Evolutionary conservation across 2,113 vertebrate genomes (phyloP).

Genomic region (Centropus unirufus): DNA sequence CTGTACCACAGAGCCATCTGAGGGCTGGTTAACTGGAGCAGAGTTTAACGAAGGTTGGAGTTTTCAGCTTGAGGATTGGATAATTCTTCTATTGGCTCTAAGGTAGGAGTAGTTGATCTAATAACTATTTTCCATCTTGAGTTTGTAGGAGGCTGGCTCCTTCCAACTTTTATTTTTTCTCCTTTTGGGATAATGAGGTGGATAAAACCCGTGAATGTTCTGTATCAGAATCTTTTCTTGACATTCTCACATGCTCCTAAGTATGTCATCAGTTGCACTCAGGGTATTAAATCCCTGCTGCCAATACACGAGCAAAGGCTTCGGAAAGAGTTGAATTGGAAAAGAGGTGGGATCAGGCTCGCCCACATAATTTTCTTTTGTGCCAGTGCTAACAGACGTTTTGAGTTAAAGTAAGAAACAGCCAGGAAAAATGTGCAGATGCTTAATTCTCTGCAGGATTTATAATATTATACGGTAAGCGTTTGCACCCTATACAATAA

Average conservation of each 20-base stretch:
- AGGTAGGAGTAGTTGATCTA: background rate
- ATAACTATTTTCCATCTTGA: background rate
- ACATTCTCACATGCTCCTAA: background rate
- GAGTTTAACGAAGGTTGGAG: background rate
- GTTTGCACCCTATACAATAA: conserved; percentile 74
- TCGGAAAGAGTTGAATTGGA: conserved; percentile 51
- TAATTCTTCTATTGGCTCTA: background rate
- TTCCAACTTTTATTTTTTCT: background rate
- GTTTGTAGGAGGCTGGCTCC: background rate
- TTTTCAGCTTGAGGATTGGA: background rate
- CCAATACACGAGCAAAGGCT: conserved; percentile 39
- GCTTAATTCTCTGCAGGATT: conserved; percentile 77
- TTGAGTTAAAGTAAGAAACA: conserved; percentile 70
- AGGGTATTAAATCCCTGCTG: background rate
- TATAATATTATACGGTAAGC: conserved; percentile 72
- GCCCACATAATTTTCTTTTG: conserved; percentile 55
- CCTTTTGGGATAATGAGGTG: background rate
- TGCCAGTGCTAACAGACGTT: conserved; percentile 68
- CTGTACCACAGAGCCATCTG: background rate
- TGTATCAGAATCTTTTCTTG: background rate
- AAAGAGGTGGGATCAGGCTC: conserved; percentile 71
- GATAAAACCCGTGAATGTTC: background rate
- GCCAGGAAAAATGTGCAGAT: conserved; percentile 64
- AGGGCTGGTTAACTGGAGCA: background rate
- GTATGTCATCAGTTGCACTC: conserved; percentile 14